These are phyloP conservation scores for Chrysolina haemoptera DNA, from an alignment of 2,888 invertebrate species.

Conservation along the genomic window DNA sequence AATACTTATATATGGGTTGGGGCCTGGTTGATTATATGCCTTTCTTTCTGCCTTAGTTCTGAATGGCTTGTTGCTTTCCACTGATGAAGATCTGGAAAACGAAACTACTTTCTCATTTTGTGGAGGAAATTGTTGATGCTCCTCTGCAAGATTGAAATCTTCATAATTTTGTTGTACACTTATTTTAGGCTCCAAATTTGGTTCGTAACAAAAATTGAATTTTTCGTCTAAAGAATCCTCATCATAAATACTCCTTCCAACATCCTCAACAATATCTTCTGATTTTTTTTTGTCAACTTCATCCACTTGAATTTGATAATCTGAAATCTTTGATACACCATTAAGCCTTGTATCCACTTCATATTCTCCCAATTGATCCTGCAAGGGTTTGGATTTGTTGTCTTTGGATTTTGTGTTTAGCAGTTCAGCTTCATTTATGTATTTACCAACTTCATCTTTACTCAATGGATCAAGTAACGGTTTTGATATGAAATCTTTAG, in stretches of 20 bases:
- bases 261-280: no score
- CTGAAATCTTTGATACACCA: not conserved
- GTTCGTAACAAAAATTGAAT: slow-evolving; percentile 14
- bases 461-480: not conserved
- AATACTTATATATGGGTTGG: slow-evolving; percentile 2
- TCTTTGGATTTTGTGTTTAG: slow-evolving; percentile 1
- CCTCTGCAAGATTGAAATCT: not conserved
- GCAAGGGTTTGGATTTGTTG: not conserved
- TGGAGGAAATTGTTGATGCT: not conserved
- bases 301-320: not conserved
- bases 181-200: not conserved
- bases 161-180: not conserved
- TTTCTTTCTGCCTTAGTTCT: slow-evolving; percentile 15
- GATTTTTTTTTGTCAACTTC: not conserved
- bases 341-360: not conserved
- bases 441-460: not conserved
- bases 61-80: not conserved
- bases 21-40: not conserved
- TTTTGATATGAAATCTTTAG: not conserved
- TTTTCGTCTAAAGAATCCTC: slow-evolving; percentile 25
- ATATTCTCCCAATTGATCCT: not conserved
- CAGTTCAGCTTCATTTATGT: not conserved
- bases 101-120: not conserved
- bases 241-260: not conserved
- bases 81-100: not conserved